Evolutionary conservation across 2,113 vertebrate genomes (phyloP).

Genomic region (Procapra przewalskii): DNA sequence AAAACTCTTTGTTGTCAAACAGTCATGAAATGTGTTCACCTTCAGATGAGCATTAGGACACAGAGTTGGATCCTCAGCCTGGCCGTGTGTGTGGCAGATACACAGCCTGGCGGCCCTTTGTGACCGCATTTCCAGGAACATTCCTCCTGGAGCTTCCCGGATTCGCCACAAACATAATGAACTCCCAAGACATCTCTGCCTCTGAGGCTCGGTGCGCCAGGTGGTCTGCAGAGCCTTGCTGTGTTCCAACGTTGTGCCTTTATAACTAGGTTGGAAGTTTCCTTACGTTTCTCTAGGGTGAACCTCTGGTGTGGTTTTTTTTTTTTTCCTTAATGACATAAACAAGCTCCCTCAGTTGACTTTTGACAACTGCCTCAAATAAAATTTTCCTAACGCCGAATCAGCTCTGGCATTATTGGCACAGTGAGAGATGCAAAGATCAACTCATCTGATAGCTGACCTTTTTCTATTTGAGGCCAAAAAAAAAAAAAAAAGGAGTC

Average conservation of each 20-base stretch:
- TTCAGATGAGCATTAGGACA: background rate
- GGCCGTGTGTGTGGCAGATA: fast-evolving
- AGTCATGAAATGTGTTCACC: background rate
- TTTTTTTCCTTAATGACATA: background rate
- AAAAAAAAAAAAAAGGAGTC: background rate
- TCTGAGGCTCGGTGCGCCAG: fast-evolving
- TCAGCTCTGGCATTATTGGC: background rate
- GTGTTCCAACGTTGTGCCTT: background rate
- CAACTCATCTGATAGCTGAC: background rate
- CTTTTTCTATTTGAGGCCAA: background rate
- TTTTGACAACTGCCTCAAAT: background rate
- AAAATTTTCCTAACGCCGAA: background rate
- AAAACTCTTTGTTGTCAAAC: background rate
- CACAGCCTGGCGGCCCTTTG: background rate
- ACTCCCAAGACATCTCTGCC: background rate
- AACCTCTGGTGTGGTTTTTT: background rate
- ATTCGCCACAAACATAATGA: background rate
- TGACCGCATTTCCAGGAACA: background rate
- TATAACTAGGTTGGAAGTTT: background rate
- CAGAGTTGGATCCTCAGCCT: background rate
- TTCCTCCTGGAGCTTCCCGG: background rate
- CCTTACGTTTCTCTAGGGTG: background rate
- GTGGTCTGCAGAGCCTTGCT: too few relatives aligned
- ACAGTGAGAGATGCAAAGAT: background rate
- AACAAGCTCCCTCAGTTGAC: background rate